Evolutionary conservation across 1,140 invertebrate genomes (phyloP), one percentile per base, ranked within the genome.

Genomic region (Glossosoma conforme): DNA sequence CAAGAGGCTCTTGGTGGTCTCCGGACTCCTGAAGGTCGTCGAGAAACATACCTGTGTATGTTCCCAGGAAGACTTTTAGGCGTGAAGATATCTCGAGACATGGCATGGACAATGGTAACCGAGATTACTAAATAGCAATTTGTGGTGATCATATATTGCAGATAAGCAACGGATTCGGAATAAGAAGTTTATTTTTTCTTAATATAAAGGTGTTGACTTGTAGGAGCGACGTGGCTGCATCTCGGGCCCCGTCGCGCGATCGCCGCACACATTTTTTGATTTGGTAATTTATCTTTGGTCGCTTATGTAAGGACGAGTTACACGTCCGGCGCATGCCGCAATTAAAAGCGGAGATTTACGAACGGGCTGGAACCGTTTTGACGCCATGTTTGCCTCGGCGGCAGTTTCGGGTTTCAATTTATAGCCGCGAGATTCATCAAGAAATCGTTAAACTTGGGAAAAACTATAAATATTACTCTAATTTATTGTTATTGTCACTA

Each of bases 301-400:
- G 44, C 28, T 18, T 45, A 33, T 35, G 44, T 45, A 28, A 8
- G 25, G 17, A 6, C 8, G 14, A 19, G 30, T 21, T 33, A 47
- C 44, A 47, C 14, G 44, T 21, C 44, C 44, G 24, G 18, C 15
- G 44, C 44, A 47, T 47, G 38, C 44, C 44, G 44, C 44, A 47
- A 47, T 47, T 37, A 37, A 36, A 36, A 20, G 14, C n/a, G 18
- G 43, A 45, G 43, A 45, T 45, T 45, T 45, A 45, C 43, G 43
- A 32, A 32, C 28, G 24, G 6, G 17, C 13, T 15, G 10, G 28
- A 30, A 14, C 13, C 17, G 19, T 25, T 25, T 15, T 33, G 32
- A 33, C 32, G 15, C 36, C 11, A 14, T 6, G 17, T n/a, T 19
- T 5, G 24, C 28, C 28, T 10, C 25, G 24, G 13, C 17, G 21